Evolutionary conservation across 2,797 vertebrate genomes (phyloP).

Genomic region (Pelochelys cantorii): DNA sequence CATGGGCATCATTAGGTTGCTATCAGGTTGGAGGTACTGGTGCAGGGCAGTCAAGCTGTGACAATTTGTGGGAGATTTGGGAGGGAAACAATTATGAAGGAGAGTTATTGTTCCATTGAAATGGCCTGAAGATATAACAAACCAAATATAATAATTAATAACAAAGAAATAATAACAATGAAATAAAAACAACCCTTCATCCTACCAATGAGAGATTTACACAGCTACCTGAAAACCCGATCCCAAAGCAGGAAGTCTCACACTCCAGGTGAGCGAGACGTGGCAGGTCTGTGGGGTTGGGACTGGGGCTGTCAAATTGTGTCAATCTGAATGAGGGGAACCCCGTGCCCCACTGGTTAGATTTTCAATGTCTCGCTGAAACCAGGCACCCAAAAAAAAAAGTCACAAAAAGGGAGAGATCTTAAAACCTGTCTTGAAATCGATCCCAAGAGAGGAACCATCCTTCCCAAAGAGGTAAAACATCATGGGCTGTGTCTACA

Average conservation of each 20-base stretch:
- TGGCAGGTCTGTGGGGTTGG: neutral
- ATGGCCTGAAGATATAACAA: neutral
- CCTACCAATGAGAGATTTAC: too few species aligned
- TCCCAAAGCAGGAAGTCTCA: neutral
- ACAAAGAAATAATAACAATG: neutral
- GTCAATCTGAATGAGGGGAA: neutral
- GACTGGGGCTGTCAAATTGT: neutral
- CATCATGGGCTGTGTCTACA: too few species aligned
- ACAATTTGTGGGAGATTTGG: accelerated
- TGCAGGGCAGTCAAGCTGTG: accelerated
- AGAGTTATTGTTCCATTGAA: accelerated
- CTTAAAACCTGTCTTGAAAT: neutral
- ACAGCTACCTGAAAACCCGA: neutral
- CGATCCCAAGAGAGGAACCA: neutral
- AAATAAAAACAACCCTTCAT: neutral
- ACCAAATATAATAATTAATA: neutral
- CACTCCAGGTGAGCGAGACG: neutral
- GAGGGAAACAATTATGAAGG: accelerated
- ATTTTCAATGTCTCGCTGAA: neutral
- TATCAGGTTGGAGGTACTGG: neutral
- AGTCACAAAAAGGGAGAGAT: neutral
- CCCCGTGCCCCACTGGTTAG: accelerated
- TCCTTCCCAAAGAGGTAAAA: neutral
- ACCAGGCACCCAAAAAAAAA: accelerated
- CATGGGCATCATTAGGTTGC: neutral